Conservation (phyloP, 1,140 invertebrate species). For the Neodiprion virginianus region DNA sequence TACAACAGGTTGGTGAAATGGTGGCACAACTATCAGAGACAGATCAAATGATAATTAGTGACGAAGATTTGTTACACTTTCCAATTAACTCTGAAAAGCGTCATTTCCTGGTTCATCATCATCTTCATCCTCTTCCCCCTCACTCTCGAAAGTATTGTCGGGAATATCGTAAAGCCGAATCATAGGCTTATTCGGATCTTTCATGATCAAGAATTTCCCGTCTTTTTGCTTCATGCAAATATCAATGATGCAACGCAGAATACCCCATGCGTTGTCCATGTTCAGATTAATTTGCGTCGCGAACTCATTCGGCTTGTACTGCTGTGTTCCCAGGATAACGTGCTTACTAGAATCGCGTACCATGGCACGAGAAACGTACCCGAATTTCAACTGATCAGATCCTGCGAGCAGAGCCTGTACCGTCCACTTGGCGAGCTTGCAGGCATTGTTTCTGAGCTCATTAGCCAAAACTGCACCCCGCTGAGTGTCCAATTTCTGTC, state of each 20-base stretch:
- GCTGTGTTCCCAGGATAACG: slow-evolving; percentile 97
- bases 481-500: slow-evolving; percentile 96
- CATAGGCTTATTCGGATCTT: slow-evolving; percentile 98
- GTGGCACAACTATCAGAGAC: neutral
- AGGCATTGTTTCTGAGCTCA: slow-evolving; percentile 97
- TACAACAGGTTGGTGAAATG: neutral
- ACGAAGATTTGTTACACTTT: neutral
- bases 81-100: slow-evolving; percentile 62
- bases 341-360: slow-evolving; percentile 95
- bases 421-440: slow-evolving; percentile 99
- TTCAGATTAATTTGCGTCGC: slow-evolving; percentile 98
- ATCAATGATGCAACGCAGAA: slow-evolving; percentile 97
- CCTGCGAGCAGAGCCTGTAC: slow-evolving; percentile 95
- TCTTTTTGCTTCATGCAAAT: slow-evolving; percentile 98
- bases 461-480: slow-evolving; percentile 97
- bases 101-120: slow-evolving; percentile 74
- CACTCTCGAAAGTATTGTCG: slow-evolving; percentile 98
- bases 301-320: slow-evolving; percentile 98
- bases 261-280: slow-evolving; percentile 99
- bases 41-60: neutral
- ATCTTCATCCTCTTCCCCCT: slow-evolving; percentile 90
- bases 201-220: slow-evolving; percentile 98
- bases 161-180: slow-evolving; percentile 97
- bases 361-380: slow-evolving; percentile 95
- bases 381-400: slow-evolving; percentile 98